Evolutionary conservation across 64 coral and sea anemone genomes (phyloP), one percentile per base, ranked within the genome.

Genomic region (Stichodactyla mertensii): DNA sequence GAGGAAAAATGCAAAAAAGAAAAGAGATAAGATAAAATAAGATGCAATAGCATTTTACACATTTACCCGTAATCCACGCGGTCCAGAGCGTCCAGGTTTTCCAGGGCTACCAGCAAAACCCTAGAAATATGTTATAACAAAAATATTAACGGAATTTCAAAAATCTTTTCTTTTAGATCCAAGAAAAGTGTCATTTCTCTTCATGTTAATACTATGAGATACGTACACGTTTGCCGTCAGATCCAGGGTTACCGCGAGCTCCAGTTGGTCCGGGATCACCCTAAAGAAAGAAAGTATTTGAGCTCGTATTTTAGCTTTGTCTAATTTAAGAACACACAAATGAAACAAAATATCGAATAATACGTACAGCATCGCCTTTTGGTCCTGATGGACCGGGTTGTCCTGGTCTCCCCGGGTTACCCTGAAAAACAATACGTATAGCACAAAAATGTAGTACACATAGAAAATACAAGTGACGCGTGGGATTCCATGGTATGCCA

Each of bases 241-340:
- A 16, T 53, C 90, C 90, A 64, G 77, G 77, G 36, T 82, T 19
- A 54, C 90, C 90, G 28, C 84, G 51, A n/a, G 77, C 5, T 7
- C 90, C 90, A 71, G 84, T 82, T 81, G 83, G 84, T 81, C 90
- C 90, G n/a, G 86, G 90, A 26, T 78, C 36, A 58, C 90, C 90
- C 90, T 91, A 16, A 2, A 27, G 9, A 61, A 81, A 14, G 7
- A 66, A 18, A n/a, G n/a, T 64, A 18, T 4, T 19, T 6, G 18
- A 66, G 5, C 62, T 7, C 22, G 36, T 3, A 45, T 45, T 45
- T 2, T 45, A 45, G 36, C 36, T 45, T 45, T 45, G 36, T 45
- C 36, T 45, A 45, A 45, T 2, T 45, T 45, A 45, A 45, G 36
- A 45, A 45, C 36, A 45, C 36, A 45, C 36, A 45, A 45, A 45